phyloP scores from a whole-genome alignment of 2,797 vertebrate genomes.

The Acanthurus leucopareius region DNA sequence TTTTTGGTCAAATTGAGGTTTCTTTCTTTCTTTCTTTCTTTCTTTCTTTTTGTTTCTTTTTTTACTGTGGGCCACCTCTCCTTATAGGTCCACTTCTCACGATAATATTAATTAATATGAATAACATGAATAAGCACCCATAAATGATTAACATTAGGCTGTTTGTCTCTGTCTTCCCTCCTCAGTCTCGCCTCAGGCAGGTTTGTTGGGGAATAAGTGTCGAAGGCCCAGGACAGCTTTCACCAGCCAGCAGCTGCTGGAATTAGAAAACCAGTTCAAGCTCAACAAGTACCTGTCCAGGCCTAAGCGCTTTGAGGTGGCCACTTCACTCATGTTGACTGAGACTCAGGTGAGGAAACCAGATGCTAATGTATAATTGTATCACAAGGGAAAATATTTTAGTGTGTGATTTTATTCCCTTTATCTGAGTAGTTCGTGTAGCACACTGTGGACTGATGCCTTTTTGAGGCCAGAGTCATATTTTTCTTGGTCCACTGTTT shows the following conservation, averaged over 20 bases:
- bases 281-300: conserved; percentile 95
- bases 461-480: not conserved
- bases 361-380: not conserved
- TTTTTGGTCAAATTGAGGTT: not conserved
- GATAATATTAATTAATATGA: not conserved
- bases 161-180: not conserved
- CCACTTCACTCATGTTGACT: conserved; percentile 93
- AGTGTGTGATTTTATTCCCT: not conserved
- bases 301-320: conserved; percentile 95
- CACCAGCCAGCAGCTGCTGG: conserved; percentile 94
- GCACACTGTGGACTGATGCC: not conserved
- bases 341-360: conserved; percentile 86
- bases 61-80: not conserved
- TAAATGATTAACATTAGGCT: not conserved
- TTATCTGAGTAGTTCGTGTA: not conserved
- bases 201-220: conserved; percentile 90
- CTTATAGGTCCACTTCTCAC: not conserved
- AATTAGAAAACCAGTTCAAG: conserved; percentile 96
- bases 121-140: too few species aligned
- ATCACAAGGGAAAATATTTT: not conserved
- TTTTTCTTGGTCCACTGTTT: not conserved
- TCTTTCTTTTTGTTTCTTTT: not conserved
- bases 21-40: not conserved
- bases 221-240: conserved; percentile 94
- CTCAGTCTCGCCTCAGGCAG: conserved; percentile 83